Base-by-base conservation (phyloP, 2,797 vertebrate genomes). In the Eospalax fontanierii region DNA sequence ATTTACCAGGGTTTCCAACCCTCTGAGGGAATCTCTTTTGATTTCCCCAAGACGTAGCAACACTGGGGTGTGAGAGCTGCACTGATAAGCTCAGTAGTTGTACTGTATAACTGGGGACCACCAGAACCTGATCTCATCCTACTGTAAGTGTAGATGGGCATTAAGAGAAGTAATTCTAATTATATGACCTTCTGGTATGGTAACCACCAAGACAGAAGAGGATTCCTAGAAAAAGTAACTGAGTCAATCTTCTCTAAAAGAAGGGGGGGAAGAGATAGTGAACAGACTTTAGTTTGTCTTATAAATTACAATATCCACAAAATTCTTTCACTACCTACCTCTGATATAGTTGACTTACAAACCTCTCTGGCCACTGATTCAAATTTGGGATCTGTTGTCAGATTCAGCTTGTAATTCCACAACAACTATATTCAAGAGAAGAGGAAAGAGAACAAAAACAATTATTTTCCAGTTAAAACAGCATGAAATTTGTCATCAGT, bases 391-490 rank as follows among this genome's bases (percentile, higher is more conserved):
- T 99, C 99, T 18, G 99, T 99, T 22, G 99, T 99, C 97, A 99
- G 98, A 96, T 99, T 99, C 70, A 99, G 97, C 80, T 99, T 99
- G 97, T 99, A 99, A 98, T 99, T 99, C 99, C 99, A 99, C 83
- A 99, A 98, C 73, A 99, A 98, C 98, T 99, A n/a, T 0, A 24
- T 81, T 78, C 1, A 82, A 89, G 54, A 57, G 28, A 54, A 90
- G 79, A 84, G 75, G 12, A 74, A 85, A 70, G 71, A 16, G 94
- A 63, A 65, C 50, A 43, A 57, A 87, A 78, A n/a, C 30, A 90
- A 93, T 88, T 43, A n/a, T 3, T 5, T 59, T 91, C 22, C 43
- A 80, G 33, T 97, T 95, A 97, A 79, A 94, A 87, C 0, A 68
- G 6, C 40, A 75, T 35, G 46, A 90, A 74, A 94, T 89, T 95